Evolutionary conservation across 2,888 invertebrate species (phyloP).

Genomic region (Apoderus coryli): DNA sequence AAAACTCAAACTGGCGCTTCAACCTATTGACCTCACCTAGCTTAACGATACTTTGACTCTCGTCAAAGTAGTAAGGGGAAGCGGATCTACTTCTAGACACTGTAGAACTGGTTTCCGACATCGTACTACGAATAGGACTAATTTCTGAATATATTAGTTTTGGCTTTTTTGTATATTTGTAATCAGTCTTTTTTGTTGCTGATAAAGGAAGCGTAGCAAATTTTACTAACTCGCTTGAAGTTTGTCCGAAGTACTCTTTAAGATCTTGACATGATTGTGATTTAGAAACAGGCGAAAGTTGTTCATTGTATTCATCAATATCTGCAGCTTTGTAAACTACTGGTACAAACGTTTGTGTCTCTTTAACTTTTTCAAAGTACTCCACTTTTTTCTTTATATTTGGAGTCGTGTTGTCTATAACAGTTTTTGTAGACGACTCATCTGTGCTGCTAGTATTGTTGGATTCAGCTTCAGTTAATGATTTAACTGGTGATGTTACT

Average conservation of each 20-base stretch:
- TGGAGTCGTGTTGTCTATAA: constrained; percentile 45
- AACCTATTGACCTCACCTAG: constrained; percentile 66
- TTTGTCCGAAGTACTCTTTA: constrained; percentile 72
- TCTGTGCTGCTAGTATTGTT: constrained; percentile 63
- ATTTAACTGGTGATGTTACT: constrained; percentile 23
- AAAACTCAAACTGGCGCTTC: constrained; percentile 63
- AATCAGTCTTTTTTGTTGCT: constrained; percentile 34
- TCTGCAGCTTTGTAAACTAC: constrained; percentile 36
- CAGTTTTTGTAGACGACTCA: constrained; percentile 49
- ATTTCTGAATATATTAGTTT: constrained; percentile 28
- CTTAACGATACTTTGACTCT: constrained; percentile 54
- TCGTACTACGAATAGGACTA: constrained; percentile 30
- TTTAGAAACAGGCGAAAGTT: constrained; percentile 12
- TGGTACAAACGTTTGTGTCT: constrained; percentile 34
- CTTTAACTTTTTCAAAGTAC: constrained; percentile 61
- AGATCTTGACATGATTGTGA: constrained; percentile 61
- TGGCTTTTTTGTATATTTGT: constrained; percentile 33
- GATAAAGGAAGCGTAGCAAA: constrained; percentile 39
- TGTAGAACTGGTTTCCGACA: constrained; percentile 42
- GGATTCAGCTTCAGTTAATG: constrained; percentile 39
- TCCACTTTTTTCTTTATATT: constrained; percentile 60
- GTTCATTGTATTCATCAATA: constrained; percentile 21
- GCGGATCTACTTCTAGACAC: constrained; percentile 55
- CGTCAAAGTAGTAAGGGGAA: constrained; percentile 60
- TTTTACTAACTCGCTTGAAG: constrained; percentile 39